These are phyloP conservation scores for Sitophilus oryzae DNA, from an alignment of 1,140 invertebrate species.

Conservation along the genomic window DNA sequence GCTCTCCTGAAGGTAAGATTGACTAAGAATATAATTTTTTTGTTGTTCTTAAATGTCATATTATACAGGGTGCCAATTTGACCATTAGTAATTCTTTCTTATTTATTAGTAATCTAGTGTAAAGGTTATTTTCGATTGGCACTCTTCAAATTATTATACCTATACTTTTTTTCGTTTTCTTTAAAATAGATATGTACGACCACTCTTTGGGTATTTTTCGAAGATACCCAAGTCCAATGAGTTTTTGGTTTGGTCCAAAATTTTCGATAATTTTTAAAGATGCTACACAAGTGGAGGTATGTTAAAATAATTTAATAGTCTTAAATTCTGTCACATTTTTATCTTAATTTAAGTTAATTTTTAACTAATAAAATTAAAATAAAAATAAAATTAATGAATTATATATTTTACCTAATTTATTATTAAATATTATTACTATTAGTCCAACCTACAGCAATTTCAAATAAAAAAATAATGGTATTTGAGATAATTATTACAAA, in stretches of 20 bases:
- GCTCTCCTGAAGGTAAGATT: conserved; percentile 20
- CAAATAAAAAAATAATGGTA: too few species aligned
- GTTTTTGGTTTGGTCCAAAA: conserved; percentile 17
- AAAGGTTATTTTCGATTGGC: too few species aligned
- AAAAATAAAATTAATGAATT: too few species aligned
- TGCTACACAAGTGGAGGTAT: conserved; percentile 17
- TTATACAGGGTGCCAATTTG: too few species aligned
- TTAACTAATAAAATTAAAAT: background rate
- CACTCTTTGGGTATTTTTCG: background rate
- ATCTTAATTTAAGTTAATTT: background rate
- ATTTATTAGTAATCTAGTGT: too few species aligned
- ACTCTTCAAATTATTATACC: too few species aligned
- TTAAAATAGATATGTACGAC: conserved; percentile 13
- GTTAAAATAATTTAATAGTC: background rate
- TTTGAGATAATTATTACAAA: too few species aligned
- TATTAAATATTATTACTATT: background rate
- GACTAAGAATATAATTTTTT: background rate
- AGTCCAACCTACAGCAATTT: too few species aligned
- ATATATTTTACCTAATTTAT: background rate
- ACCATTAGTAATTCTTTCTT: too few species aligned
- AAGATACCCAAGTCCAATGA: conserved; percentile 17
- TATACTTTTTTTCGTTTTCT: background rate
- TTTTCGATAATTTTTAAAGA: conserved; percentile 15
- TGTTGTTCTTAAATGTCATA: too few species aligned
- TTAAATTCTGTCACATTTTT: too few species aligned